A percentile compares a stretch with the other conserved stretches of the same genome.
Conservation (phyloP, 2,797 vertebrate genomes). For the Menidia menidia region DNA sequence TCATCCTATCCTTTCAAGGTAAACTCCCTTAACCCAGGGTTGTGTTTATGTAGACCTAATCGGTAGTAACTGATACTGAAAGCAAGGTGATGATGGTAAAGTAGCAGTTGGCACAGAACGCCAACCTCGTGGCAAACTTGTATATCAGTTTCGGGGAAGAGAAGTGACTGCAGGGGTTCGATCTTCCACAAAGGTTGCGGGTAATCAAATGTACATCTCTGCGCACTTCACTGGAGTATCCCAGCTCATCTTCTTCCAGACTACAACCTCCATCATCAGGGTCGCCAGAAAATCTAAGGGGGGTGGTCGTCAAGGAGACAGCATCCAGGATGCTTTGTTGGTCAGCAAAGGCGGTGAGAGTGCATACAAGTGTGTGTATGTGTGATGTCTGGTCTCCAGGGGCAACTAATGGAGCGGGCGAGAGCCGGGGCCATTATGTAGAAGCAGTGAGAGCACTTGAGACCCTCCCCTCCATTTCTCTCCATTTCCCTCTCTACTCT, state of each 20-base stretch:
- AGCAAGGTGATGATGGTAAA: not conserved
- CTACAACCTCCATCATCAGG: constrained; percentile 54
- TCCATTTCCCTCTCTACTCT: constrained; percentile 46
- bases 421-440: constrained; percentile 95
- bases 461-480: constrained; percentile 70
- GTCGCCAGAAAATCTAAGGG: constrained; percentile 81
- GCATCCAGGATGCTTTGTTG: constrained; percentile 92
- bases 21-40: not conserved
- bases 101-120: not conserved
- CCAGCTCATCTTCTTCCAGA: constrained; percentile 27
- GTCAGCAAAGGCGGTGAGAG: constrained; percentile 81
- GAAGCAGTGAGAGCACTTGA: constrained; percentile 94
- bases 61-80: not conserved
- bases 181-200: not conserved
- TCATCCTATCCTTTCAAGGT: not conserved
- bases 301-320: constrained; percentile 88
- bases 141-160: not conserved
- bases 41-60: not conserved
- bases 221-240: constrained; percentile 23
- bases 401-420: constrained; percentile 99
- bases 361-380: constrained; percentile 68
- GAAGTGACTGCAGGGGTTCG: constrained; percentile 1
- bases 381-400: constrained; percentile 91
- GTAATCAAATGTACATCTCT: constrained; percentile 26
- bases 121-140: not conserved